phyloP scores from a whole-genome alignment of 2,888 invertebrate species.

The Scaptomyza cyrtandrae region DNA sequence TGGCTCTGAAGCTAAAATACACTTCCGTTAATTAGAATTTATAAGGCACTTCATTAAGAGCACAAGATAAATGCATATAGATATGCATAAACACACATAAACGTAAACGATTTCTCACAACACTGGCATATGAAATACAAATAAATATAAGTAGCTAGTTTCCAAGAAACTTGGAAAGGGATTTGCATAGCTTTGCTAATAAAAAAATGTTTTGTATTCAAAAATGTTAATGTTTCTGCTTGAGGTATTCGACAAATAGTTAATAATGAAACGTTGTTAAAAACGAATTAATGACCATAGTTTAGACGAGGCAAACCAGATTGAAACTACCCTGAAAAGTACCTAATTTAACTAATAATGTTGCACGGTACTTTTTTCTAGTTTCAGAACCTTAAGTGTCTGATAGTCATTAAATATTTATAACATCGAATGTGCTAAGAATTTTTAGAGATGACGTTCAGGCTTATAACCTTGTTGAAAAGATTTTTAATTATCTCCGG shows the following conservation, averaged over 20 bases:
- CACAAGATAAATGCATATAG: background rate
- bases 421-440: background rate
- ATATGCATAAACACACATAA: background rate
- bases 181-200: background rate
- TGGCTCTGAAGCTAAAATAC: constrained; percentile 20
- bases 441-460: background rate
- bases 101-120: background rate
- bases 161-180: background rate
- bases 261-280: too few species aligned
- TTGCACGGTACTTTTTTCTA: too few species aligned
- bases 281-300: background rate
- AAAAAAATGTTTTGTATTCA: background rate
- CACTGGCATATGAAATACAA: background rate
- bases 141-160: background rate
- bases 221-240: constrained; percentile 3
- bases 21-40: constrained; percentile 65
- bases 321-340: background rate
- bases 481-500: background rate
- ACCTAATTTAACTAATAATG: background rate
- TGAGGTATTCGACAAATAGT: background rate
- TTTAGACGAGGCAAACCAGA: background rate
- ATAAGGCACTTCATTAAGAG: constrained; percentile 51
- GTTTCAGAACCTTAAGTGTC: background rate
- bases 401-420: background rate
- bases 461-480: background rate